Evolutionary conservation across 2,113 vertebrate species (phyloP).

Genomic region (Protomyctophum bolini): DNA sequence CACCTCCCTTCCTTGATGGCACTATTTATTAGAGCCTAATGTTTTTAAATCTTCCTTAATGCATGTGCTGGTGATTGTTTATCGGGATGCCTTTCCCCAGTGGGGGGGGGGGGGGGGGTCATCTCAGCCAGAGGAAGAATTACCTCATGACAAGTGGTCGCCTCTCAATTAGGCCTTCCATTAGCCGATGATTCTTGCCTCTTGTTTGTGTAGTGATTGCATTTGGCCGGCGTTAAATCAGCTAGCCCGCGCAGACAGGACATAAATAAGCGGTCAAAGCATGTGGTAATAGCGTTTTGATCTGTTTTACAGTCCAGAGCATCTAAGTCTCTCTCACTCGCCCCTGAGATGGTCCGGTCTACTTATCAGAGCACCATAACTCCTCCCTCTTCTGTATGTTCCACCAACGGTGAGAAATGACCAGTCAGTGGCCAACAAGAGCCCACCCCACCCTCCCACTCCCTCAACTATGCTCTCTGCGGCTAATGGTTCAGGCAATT

Average conservation of each 20-base stretch:
- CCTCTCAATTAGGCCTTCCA: slow-evolving; percentile 92
- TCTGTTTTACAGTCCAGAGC: slow-evolving; percentile 87
- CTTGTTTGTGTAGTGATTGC: slow-evolving; percentile 89
- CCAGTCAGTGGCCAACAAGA: slow-evolving; percentile 53
- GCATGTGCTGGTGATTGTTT: slow-evolving; percentile 90
- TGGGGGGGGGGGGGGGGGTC: slow-evolving; percentile 61
- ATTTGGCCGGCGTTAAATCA: slow-evolving; percentile 93
- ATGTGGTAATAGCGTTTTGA: slow-evolving; percentile 91
- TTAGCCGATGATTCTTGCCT: slow-evolving; percentile 93
- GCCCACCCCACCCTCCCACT: slow-evolving; percentile 36
- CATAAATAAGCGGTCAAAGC: slow-evolving; percentile 95
- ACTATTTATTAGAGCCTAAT: slow-evolving; percentile 93
- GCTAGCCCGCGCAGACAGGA: slow-evolving; percentile 76
- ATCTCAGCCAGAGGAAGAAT: slow-evolving; percentile 81
- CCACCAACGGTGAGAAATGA: slow-evolving; percentile 74
- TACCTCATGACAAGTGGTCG: slow-evolving; percentile 88
- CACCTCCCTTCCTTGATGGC: slow-evolving; percentile 41
- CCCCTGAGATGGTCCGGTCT: slow-evolving; percentile 73
- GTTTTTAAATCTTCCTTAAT: slow-evolving; percentile 96
- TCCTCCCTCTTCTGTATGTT: slow-evolving; percentile 65
- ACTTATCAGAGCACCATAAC: slow-evolving; percentile 77
- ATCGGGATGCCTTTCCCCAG: slow-evolving; percentile 79
- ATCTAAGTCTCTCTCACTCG: slow-evolving; percentile 80
- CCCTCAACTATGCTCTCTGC: slow-evolving; percentile 52
- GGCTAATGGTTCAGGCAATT: slow-evolving; percentile 81